Evolutionary conservation across 2,888 invertebrate species (phyloP).

Genomic region (Lepeophtheirus nordmannii): DNA sequence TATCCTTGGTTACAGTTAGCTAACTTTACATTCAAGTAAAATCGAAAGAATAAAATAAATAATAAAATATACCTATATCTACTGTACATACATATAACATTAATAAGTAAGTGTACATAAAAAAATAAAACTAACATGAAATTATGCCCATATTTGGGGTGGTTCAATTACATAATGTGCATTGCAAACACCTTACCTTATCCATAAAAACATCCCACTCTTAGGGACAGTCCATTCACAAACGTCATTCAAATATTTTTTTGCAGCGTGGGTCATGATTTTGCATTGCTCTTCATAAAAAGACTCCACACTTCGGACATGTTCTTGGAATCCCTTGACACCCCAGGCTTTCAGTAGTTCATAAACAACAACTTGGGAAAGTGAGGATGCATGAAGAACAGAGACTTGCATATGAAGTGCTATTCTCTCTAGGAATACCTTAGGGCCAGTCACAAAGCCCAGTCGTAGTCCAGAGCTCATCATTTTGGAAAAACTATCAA

Average conservation of each 20-base stretch:
- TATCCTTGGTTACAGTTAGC: too few species aligned
- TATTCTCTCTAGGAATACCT: slow-evolving; percentile 45
- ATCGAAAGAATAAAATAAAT: too few species aligned
- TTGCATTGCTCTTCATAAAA: slow-evolving; percentile 50
- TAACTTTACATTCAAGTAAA: too few species aligned
- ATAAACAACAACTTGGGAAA: slow-evolving; percentile 47
- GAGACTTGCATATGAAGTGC: slow-evolving; percentile 55
- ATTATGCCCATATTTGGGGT: too few species aligned
- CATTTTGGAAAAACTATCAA: slow-evolving; percentile 62
- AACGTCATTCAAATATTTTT: slow-evolving; percentile 39
- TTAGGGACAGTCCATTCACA: slow-evolving; percentile 46
- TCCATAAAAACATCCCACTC: slow-evolving; percentile 64
- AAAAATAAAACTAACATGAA: too few species aligned
- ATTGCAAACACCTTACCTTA: slow-evolving; percentile 49
- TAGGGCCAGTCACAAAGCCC: slow-evolving; percentile 56
- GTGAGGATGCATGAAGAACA: slow-evolving; percentile 45
- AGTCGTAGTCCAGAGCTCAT: slow-evolving; percentile 51
- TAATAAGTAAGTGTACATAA: too few species aligned
- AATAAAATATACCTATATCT: too few species aligned
- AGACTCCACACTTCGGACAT: slow-evolving; percentile 43
- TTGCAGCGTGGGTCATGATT: slow-evolving; percentile 44
- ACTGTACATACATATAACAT: too few species aligned
- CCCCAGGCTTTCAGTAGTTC: slow-evolving; percentile 45
- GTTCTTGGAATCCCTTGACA: slow-evolving; percentile 44
- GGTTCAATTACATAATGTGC: slow-evolving; percentile 42